Evolutionary conservation across 2,888 invertebrate species (phyloP).

Genomic region (Drosophila antonietae): DNA sequence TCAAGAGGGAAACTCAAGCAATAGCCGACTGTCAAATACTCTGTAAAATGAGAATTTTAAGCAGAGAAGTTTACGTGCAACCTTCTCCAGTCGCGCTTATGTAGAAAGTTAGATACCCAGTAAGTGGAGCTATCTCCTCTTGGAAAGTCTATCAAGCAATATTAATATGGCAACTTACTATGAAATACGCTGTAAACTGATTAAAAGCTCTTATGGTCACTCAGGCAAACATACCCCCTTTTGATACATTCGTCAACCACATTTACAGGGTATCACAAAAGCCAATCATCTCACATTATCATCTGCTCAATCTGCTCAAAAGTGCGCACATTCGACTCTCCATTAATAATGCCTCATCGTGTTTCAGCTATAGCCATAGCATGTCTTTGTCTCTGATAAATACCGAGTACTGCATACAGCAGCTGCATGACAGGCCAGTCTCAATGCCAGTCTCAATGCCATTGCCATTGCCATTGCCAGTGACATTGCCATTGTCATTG

Average conservation of each 20-base stretch:
- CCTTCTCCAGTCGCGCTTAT: no score
- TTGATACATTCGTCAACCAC: no score
- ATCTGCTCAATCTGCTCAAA: not conserved
- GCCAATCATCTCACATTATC: not conserved
- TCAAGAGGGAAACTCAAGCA: slow-evolving; percentile 4
- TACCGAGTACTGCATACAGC: not conserved
- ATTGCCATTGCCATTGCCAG: not conserved
- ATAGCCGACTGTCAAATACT: not conserved
- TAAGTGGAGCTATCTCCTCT: no score
- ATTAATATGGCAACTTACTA: no score
- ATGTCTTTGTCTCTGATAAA: not conserved
- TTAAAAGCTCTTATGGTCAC: no score
- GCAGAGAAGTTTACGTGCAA: no score
- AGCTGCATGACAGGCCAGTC: not conserved
- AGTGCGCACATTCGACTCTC: not conserved
- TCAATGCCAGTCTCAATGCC: not conserved
- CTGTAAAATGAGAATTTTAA: not conserved
- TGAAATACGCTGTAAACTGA: no score
- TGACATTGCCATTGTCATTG: not conserved
- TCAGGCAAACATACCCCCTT: no score
- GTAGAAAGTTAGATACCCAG: no score
- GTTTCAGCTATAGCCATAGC: no score
- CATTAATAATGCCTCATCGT: not conserved
- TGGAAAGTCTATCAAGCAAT: no score
- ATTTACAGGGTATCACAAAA: not conserved